These are phyloP conservation scores for Neolamprologus toae DNA, from an alignment of 2,113 vertebrate genomes.

Conservation along the genomic window DNA sequence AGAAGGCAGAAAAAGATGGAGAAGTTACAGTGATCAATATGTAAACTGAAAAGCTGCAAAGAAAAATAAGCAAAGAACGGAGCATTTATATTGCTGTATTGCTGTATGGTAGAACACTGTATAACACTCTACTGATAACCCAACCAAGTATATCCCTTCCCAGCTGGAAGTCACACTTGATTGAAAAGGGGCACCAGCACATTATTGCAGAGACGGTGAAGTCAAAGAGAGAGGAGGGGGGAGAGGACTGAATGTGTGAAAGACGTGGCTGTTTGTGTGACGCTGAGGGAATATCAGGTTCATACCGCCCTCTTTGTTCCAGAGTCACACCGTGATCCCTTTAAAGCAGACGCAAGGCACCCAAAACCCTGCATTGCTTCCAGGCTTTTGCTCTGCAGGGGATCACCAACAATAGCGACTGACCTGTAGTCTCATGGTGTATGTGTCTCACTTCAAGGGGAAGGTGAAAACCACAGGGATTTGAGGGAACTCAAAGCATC, in stretches of 20 bases:
- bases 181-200: background rate
- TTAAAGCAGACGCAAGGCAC: constrained; percentile 50
- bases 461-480: constrained; percentile 27
- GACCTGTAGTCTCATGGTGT: constrained; percentile 23
- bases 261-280: constrained; percentile 46
- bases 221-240: constrained; percentile 18
- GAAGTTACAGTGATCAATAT: background rate
- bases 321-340: constrained; percentile 29
- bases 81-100: background rate
- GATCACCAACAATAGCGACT: constrained; percentile 22
- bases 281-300: constrained; percentile 62
- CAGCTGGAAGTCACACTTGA: constrained; percentile 7
- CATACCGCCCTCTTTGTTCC: constrained; percentile 54
- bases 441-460: constrained; percentile 34
- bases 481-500: constrained; percentile 35
- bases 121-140: constrained; percentile 4
- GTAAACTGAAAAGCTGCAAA: background rate
- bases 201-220: constrained; percentile 8
- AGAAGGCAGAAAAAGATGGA: background rate
- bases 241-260: constrained; percentile 13
- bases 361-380: constrained; percentile 46
- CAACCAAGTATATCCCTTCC: constrained; percentile 20
- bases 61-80: background rate
- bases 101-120: background rate
- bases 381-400: constrained; percentile 10